phyloP scores from a whole-genome alignment of 2,113 vertebrate species.

The Neotoma lepida region DNA sequence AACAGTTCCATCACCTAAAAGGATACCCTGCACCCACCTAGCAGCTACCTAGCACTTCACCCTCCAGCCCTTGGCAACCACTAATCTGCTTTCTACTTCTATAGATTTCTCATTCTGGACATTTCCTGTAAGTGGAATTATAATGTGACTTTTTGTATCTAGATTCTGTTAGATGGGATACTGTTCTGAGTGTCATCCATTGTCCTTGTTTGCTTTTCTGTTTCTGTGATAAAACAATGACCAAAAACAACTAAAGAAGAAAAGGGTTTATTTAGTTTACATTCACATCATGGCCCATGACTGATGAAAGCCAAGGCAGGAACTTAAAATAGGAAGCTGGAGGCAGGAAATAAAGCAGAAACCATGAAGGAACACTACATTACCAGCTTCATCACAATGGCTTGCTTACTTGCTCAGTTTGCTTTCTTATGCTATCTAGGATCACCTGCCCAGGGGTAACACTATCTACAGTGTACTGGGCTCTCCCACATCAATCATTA shows the following conservation, averaged over 20 bases:
- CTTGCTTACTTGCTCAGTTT: not conserved
- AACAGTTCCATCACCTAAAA: conserved; percentile 15
- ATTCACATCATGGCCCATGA: not conserved
- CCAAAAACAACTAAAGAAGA: not conserved
- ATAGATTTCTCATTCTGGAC: not conserved
- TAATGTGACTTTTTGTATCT: not conserved
- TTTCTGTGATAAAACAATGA: not conserved
- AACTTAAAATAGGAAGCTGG: not conserved
- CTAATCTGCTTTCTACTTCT: conserved; percentile 10
- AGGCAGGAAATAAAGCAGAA: not conserved
- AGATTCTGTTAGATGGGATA: not conserved
- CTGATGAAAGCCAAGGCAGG: not conserved
- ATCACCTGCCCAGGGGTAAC: not conserved
- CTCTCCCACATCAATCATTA: not conserved
- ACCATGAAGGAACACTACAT: not conserved
- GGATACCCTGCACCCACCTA: not conserved
- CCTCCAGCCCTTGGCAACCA: not conserved
- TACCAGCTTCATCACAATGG: not conserved
- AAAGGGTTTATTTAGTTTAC: not conserved
- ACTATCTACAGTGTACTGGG: not conserved
- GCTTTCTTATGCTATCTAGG: not conserved
- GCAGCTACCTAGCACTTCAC: not conserved
- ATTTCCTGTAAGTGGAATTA: conserved; percentile 17
- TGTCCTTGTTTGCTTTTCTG: not conserved
- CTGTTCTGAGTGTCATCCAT: not conserved